Conservation (phyloP, 37 sponge, comb jelly and placozoan species). For the Lycopodina hypogea region DNA sequence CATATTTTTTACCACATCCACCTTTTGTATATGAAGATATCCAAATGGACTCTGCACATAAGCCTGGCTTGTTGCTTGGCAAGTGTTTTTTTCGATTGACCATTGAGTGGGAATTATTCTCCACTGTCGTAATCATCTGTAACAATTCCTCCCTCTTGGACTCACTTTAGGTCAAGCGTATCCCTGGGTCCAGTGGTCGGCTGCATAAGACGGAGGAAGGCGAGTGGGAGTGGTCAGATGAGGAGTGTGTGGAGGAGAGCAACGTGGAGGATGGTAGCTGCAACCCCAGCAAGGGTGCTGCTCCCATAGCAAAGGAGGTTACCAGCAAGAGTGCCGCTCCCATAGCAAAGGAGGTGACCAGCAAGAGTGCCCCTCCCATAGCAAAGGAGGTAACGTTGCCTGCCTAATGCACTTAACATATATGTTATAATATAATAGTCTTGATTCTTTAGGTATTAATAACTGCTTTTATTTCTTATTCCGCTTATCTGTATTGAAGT, state of each 20-base stretch:
- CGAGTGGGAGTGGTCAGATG: slow-evolving; percentile 97
- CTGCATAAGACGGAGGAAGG: slow-evolving; percentile 88
- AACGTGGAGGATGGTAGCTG: slow-evolving; percentile 19
- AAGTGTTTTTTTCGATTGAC: not conserved
- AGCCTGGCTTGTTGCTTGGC: not conserved
- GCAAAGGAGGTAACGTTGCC: not conserved
- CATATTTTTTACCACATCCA: not conserved
- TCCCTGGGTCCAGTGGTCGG: slow-evolving; percentile 87
- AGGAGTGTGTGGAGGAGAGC: slow-evolving; percentile 60
- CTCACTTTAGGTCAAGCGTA: slow-evolving; percentile 59
- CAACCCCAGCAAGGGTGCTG: slow-evolving; percentile 7
- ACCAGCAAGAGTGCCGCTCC: too few relatives aligned
- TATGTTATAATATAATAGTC: too few relatives aligned
- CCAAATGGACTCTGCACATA: not conserved
- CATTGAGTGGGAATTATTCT: not conserved
- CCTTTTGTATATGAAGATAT: not conserved
- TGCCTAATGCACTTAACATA: too few relatives aligned
- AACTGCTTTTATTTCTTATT: too few relatives aligned
- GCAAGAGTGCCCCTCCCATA: not conserved
- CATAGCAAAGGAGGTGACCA: too few relatives aligned
- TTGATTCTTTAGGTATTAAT: too few relatives aligned
- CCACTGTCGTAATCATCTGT: too few relatives aligned
- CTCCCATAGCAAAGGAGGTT: not conserved
- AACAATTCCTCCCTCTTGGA: too few relatives aligned
- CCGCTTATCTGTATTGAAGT: too few relatives aligned